Conservation (phyloP, 2,797 vertebrate species). For the Trachops cirrhosus region DNA sequence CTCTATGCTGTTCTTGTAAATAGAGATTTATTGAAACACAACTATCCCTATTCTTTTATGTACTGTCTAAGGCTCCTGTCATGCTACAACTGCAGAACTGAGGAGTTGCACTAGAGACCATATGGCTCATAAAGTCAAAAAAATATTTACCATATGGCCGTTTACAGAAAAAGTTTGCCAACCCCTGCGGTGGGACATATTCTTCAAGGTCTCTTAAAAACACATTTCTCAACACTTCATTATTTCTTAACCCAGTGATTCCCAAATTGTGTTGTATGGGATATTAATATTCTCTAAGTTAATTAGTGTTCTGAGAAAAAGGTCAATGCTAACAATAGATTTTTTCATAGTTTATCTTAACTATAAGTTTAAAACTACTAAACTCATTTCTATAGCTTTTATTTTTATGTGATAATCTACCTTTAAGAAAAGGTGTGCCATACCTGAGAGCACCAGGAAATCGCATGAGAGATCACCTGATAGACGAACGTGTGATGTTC, state of each 20-base stretch:
- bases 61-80: neutral
- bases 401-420: slow-evolving; percentile 74
- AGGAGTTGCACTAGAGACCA: neutral
- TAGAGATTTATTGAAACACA: slow-evolving; percentile 27
- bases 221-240: neutral
- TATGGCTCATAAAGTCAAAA: neutral
- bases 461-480: slow-evolving; percentile 64
- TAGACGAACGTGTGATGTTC: slow-evolving; percentile 65
- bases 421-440: slow-evolving; percentile 72
- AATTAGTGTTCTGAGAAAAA: slow-evolving; percentile 40
- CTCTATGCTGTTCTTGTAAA: neutral
- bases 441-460: slow-evolving; percentile 68
- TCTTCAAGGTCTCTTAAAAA: slow-evolving; percentile 38
- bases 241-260: slow-evolving; percentile 1
- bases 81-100: neutral
- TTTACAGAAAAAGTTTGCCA: slow-evolving; percentile 39
- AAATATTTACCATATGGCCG: neutral
- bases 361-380: slow-evolving; percentile 57
- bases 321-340: slow-evolving; percentile 21
- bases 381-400: slow-evolving; percentile 71
- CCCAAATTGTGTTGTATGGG: slow-evolving; percentile 5
- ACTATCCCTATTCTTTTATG: neutral
- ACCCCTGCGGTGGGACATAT: neutral
- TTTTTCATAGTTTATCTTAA: slow-evolving; percentile 48
- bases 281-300: slow-evolving; percentile 45